Percentiles rank a stretch among this genome's conserved stretches.
phyloP scores from a whole-genome alignment of 1,140 invertebrate species.

The Penaeus vannamei region DNA sequence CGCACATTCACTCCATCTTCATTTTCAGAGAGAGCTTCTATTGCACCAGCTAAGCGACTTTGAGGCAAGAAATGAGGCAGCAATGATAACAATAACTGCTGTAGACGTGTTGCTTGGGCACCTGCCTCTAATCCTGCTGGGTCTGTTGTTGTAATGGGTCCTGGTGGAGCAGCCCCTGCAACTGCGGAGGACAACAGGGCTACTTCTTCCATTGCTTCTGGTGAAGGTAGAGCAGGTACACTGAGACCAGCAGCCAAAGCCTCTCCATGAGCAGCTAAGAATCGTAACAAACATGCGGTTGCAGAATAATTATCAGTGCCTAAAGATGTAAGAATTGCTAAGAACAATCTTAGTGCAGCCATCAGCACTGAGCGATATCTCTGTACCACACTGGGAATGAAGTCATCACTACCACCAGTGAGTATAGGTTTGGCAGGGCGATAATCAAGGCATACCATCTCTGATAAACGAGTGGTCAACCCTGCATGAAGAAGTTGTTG shows the following conservation, averaged over 20 bases:
- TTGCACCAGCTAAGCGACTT: conserved; percentile 48
- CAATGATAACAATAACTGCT: conserved; percentile 47
- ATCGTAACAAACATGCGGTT: conserved; percentile 78
- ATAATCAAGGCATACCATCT: conserved; percentile 83
- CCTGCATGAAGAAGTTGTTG: conserved; percentile 83
- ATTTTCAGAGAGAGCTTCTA: conserved; percentile 53
- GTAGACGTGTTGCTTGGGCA: conserved; percentile 52
- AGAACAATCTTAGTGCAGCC: conserved; percentile 84
- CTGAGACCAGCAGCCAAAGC: conserved; percentile 84
- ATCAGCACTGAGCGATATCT: conserved; percentile 81
- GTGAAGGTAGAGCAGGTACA: conserved; percentile 75
- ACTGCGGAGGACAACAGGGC: conserved; percentile 84
- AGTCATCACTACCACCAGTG: conserved; percentile 71
- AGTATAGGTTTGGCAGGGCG: conserved; percentile 80
- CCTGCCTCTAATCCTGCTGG: conserved; percentile 51
- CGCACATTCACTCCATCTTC: conserved; percentile 56
- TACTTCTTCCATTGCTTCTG: conserved; percentile 79
- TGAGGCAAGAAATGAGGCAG: conserved; percentile 54
- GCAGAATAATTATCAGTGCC: conserved; percentile 85
- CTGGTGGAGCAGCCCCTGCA: conserved; percentile 81
- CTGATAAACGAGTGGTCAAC: conserved; percentile 81
- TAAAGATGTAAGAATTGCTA: conserved; percentile 85
- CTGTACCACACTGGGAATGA: conserved; percentile 73
- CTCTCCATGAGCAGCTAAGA: conserved; percentile 85
- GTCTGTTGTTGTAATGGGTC: conserved; percentile 70